phyloP scores from a whole-genome alignment of 2,888 invertebrate species.

The Pantelozetes paolii region DNA sequence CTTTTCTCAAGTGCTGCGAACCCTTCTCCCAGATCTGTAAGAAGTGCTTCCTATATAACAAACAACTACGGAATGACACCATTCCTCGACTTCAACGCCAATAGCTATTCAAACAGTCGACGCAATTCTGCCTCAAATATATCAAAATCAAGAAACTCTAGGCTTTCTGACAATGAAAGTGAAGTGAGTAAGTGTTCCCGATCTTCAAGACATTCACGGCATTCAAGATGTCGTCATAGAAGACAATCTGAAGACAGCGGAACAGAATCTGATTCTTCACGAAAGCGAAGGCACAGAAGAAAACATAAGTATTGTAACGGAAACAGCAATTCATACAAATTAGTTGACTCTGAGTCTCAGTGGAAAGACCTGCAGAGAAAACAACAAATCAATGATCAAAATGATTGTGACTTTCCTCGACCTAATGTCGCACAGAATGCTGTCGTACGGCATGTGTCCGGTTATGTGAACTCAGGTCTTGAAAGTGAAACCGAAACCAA shows the following conservation, averaged over 20 bases:
- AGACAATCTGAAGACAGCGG: conserved; percentile 43
- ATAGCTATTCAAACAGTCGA: conserved; percentile 25
- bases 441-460: conserved; percentile 47
- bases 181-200: conserved; percentile 78
- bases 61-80: conserved; percentile 2
- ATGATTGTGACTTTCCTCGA: neutral
- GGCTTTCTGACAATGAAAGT: conserved; percentile 83
- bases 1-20: conserved; percentile 49
- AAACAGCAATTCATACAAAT: conserved; percentile 57
- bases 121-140: conserved; percentile 40
- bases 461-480: conserved; percentile 54
- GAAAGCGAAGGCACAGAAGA: conserved; percentile 57
- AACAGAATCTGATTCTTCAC: conserved; percentile 47
- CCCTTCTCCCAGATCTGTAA: conserved; percentile 68
- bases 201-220: conserved; percentile 46
- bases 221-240: conserved; percentile 44
- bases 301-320: conserved; percentile 54
- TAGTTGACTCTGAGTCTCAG: conserved; percentile 80
- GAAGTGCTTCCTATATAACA: conserved; percentile 51
- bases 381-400: conserved; percentile 57
- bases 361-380: conserved; percentile 77
- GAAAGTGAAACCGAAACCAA: conserved; percentile 55
- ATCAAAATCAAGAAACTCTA: conserved; percentile 15
- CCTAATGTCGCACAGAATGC: conserved; percentile 40
- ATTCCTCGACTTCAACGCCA: conserved; percentile 37